Evolutionary conservation across 2,888 invertebrate genomes (phyloP), one percentile per base, ranked within the genome.

Genomic region (Silvanus unidentatus): DNA sequence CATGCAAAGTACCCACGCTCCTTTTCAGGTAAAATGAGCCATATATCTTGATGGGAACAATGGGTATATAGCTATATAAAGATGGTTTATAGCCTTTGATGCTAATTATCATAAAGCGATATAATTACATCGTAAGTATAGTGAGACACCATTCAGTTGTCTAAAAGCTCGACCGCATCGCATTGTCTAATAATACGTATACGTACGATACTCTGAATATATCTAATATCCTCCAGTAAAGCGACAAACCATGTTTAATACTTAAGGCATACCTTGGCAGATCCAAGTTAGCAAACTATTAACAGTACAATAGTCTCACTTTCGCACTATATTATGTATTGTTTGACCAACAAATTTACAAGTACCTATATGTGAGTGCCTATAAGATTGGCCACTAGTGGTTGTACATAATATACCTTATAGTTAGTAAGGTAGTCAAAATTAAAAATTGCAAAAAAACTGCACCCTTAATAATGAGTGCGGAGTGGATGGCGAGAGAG

Each of bases 321-420:
- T 54, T 54, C 52, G 51, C 54, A n/a, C n/a, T n/a, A n/a, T n/a
- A n/a, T n/a, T n/a, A n/a, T n/a, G n/a, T 22, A 53, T 56, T 54
- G 56, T 56, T 56, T 52, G 41, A 48, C 49, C 46, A 48, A 51
- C 49, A 53, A 52, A 53, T 44, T 50, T 55, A 50, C 49, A 50
- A 46, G 50, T 38, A 42, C 16, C 44, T n/a, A 32, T 32, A 32
- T 32, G 10, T 42, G 29, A n/a, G 22, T 28, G 39, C 36, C 40
- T 43, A 38, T 43, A 37, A 44, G 40, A 41, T 22, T 34, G 38
- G 41, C n/a, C n/a, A n/a, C n/a, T n/a, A n/a, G n/a, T n/a, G n/a
- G n/a, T n/a, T n/a, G n/a, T n/a, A n/a, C n/a, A n/a, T n/a, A n/a
- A n/a, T n/a, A n/a, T n/a, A n/a, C n/a, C n/a, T n/a, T n/a, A n/a